Evolutionary conservation across 1,140 invertebrate species (phyloP), one percentile per base, ranked within the genome.

Genomic region (Brachionus manjavacas): DNA sequence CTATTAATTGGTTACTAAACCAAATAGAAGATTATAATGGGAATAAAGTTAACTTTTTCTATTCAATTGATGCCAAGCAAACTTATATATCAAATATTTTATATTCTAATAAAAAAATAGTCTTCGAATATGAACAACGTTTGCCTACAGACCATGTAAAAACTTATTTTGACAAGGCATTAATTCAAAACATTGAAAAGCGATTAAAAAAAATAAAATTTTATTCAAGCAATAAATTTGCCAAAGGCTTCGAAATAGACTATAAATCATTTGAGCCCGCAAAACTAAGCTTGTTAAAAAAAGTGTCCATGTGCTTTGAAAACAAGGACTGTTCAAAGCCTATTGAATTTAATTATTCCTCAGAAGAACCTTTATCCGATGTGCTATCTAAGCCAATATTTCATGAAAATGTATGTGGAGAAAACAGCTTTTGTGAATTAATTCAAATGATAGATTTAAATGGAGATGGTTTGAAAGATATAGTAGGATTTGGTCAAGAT

Each of bases 361-460:
- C 60, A 64, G 60, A 64, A 20, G 60, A 64, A 64, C 60, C 20
- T 64, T 64, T 64, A 8, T 64, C 23, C 60, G 25, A 64, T 64
- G 23, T 64, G 6, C 25, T 64, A 64, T 64, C 60, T 20, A 64
- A 14, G 8, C 60, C 60, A 64, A 64, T 64, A 64, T 64, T 23
- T 64, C 60, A 64, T 25, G 60, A 64, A 64, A 64, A 64, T 64
- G 16, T 64, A 64, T 64, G 60, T 3, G 60, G 60, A 64, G 60
- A 64, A 64, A 64, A 20, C 60, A 64, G 60, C 60, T 64, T 64
- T n/a, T 64, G 60, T 64, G 60, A 64, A 64, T 23, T 64, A 64
- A 64, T 64, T 64, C 60, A 64, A 64, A 64, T 64, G 60, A 64
- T 64, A 64, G 60, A 64, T 25, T 64, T 64, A 64, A 64, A 64